These are phyloP conservation scores for Danaus chrysippus DNA, from an alignment of 2,888 invertebrate genomes.

Conservation along the genomic window DNA sequence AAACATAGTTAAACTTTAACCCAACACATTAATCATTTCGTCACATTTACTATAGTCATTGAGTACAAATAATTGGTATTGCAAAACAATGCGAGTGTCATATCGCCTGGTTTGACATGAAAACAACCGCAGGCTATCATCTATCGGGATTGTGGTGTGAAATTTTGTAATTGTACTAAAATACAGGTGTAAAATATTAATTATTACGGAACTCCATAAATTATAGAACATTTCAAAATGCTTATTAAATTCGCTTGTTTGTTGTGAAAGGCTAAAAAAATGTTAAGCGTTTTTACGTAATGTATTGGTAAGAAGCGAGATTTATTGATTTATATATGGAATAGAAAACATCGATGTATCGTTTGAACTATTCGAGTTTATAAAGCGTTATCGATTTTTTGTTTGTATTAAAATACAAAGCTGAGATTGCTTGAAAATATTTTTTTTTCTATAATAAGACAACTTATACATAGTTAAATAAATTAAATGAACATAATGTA, in stretches of 20 bases:
- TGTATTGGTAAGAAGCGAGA: not conserved
- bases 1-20: not conserved
- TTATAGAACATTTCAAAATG: not conserved
- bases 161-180: constrained; percentile 25
- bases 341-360: not conserved
- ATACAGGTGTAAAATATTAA: constrained; percentile 3
- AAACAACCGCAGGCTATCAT: constrained; percentile 32
- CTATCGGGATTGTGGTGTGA: constrained; percentile 27
- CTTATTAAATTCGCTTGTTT: not conserved
- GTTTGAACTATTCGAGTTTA: too few relatives aligned
- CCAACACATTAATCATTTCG: not conserved
- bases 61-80: constrained; percentile 21
- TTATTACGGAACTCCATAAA: too few relatives aligned
- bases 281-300: not conserved
- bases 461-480: too few relatives aligned
- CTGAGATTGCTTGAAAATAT: too few relatives aligned
- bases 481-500: too few relatives aligned
- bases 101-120: constrained; percentile 27
- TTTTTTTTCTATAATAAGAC: too few relatives aligned
- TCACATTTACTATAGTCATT: not conserved
- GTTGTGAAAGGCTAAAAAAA: not conserved
- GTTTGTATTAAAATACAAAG: too few relatives aligned
- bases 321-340: not conserved
- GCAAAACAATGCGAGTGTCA: constrained; percentile 29
- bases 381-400: too few relatives aligned